phyloP scores from a whole-genome alignment of 1,140 invertebrate species.

The Polyergus mexicanus region DNA sequence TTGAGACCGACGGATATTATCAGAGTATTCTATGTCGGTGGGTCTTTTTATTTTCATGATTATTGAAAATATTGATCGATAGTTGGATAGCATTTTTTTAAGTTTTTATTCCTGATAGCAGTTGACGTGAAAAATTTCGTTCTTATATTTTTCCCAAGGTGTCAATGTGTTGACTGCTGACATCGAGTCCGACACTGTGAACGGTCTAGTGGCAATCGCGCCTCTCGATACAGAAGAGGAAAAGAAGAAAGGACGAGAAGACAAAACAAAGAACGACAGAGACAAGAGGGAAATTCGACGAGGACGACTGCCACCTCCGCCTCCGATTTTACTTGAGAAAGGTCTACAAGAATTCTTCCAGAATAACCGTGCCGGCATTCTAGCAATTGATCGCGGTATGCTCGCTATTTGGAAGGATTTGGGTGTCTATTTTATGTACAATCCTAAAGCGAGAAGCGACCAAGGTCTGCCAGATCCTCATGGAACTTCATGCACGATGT shows the following conservation, averaged over 20 bases:
- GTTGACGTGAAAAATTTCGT: background rate
- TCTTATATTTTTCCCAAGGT: constrained; percentile 56
- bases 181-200: constrained; percentile 74
- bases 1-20: constrained; percentile 77
- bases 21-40: constrained; percentile 77
- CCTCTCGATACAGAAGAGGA: constrained; percentile 73
- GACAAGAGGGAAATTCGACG: constrained; percentile 63
- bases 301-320: constrained; percentile 61
- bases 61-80: background rate
- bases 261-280: constrained; percentile 58
- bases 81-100: background rate
- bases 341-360: constrained; percentile 79
- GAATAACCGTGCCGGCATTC: constrained; percentile 79
- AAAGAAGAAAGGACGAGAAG: constrained; percentile 66
- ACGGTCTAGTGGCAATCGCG: constrained; percentile 72
- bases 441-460: constrained; percentile 74
- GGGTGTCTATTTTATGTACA: constrained; percentile 82
- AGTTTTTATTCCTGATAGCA: background rate
- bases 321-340: constrained; percentile 77
- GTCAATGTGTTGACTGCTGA: constrained; percentile 80
- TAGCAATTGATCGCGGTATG: constrained; percentile 73
- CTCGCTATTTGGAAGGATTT: constrained; percentile 81
- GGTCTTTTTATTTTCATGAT: background rate
- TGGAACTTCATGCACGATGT: constrained; percentile 79
- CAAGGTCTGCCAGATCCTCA: constrained; percentile 69